Evolutionary conservation across 2,113 vertebrate genomes (phyloP), one percentile per base, ranked within the genome.

Genomic region (Ctenomys sociabilis): DNA sequence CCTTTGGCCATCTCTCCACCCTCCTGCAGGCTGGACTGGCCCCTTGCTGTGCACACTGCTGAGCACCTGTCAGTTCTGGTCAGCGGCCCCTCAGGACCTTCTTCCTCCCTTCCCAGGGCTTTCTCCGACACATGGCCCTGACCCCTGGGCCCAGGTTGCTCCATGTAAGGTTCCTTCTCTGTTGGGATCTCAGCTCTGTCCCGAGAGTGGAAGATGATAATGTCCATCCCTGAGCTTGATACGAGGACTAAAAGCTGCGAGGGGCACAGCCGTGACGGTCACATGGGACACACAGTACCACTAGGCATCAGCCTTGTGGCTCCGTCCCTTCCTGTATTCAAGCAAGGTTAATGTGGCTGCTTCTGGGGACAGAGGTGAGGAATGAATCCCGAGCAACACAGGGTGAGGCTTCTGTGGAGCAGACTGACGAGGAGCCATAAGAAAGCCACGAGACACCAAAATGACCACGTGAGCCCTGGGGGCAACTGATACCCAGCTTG

Each of bases 1-100:
- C 26, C 54, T 5, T 1, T 1, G 0, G 84, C 11, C n/a, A 3
- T 14, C 43, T 19, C 16, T 66, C 19, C 11, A 24, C 54, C 5
- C 26, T 64, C n/a, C 32, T n/a, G 11, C 35, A 24, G 35, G 14
- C 75, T 3, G 3, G 6, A 12, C 14, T 7, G n/a, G 26, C 63
- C 28, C 28, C 17, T n/a, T 2, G 3, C 49, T 43, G 10, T 16
- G 49, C 30, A 4, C 11, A 12, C 5, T 22, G 30, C n/a, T 43
- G 28, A 35, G 28, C 24, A 35, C 45, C 7, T 11, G 26, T 0
- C 32, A 28, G 8, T 24, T 61, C 17, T 32, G 85, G 54, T 17
- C 45, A 35, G 40, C 17, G 6, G 19, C 24, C 49, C 37, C 35
- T 52, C 40, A 28, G 40, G 66, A 26, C 3, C 59, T 81, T 30